A percentile compares a stretch with the other conserved stretches of the same genome.
phyloP scores from a whole-genome alignment of 1,140 invertebrate species.

The Aplysia californica region DNA sequence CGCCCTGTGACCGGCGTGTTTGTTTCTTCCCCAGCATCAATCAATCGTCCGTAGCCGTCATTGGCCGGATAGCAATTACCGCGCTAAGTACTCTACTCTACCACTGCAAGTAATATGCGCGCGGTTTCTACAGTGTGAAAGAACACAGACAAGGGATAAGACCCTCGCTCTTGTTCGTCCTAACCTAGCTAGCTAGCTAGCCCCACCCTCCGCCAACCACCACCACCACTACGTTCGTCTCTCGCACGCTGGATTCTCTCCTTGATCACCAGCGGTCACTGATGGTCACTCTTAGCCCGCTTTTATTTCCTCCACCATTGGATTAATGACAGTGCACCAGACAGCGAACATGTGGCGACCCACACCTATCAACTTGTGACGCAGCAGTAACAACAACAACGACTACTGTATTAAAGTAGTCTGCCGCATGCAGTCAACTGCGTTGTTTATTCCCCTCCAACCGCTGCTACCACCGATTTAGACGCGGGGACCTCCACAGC shows the following conservation, averaged over 20 bases:
- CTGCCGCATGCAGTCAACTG: no score
- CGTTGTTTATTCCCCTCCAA: no score
- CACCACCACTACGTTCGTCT: not conserved
- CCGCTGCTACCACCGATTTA: no score
- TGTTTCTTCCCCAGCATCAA: constrained; percentile 18
- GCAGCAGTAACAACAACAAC: no score
- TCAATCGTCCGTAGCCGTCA: not conserved
- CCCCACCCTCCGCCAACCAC: not conserved
- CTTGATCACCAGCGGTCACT: not conserved
- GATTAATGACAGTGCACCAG: no score
- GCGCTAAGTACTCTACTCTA: constrained; percentile 9
- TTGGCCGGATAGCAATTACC: constrained; percentile 23
- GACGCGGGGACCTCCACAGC: no score
- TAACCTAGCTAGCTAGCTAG: not conserved
- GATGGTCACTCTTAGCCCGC: no score
- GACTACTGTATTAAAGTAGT: no score
- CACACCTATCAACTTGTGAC: no score
- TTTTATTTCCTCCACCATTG: no score
- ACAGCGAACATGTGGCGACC: no score
- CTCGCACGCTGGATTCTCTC: not conserved
- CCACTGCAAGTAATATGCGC: not conserved
- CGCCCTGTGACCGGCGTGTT: constrained; percentile 4
- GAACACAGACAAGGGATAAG: not conserved
- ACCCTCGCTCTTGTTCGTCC: not conserved
- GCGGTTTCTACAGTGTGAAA: not conserved